Percentiles rank a stretch among this genome's conserved stretches.
Evolutionary conservation across 2,797 vertebrate genomes (phyloP).

Genomic region (Sebastes itinus): DNA sequence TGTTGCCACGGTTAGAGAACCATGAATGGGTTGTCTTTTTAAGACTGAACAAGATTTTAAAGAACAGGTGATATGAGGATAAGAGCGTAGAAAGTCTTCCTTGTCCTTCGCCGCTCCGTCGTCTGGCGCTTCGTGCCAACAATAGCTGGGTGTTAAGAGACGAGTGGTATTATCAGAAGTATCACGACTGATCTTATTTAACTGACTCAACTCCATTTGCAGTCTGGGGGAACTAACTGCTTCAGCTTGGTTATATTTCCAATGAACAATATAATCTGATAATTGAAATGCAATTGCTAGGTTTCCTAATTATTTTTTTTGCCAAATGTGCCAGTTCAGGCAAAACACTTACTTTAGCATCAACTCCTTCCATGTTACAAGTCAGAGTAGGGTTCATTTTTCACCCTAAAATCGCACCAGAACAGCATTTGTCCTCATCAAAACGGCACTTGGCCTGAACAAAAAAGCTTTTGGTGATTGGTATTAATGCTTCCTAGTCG

Average conservation of each 20-base stretch:
- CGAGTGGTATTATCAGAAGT: background rate
- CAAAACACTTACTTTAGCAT: background rate
- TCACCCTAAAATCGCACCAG: background rate
- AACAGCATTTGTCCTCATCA: background rate
- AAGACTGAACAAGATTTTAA: background rate
- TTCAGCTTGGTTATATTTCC: background rate
- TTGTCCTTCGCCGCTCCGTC: background rate
- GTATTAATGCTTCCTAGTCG: too few relatives aligned
- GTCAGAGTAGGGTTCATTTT: background rate
- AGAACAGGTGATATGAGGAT: constrained; percentile 22
- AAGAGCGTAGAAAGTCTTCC: background rate
- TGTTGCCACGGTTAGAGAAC: background rate
- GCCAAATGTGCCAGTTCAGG: background rate
- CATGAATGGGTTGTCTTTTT: constrained; percentile 7
- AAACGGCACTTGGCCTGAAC: too few relatives aligned
- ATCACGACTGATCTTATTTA: constrained; percentile 9
- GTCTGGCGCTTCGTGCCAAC: constrained; percentile 1
- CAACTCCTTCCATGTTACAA: background rate
- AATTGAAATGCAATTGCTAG: background rate
- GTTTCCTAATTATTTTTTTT: background rate
- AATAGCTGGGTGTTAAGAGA: constrained; percentile 21
- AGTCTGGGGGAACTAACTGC: background rate
- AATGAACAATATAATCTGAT: background rate
- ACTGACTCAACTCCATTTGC: background rate
- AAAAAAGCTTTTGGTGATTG: accelerated